Percentiles rank a stretch among this genome's conserved stretches.
Conservation (phyloP, 1,140 invertebrate genomes). For the Anastatus disparis region DNA sequence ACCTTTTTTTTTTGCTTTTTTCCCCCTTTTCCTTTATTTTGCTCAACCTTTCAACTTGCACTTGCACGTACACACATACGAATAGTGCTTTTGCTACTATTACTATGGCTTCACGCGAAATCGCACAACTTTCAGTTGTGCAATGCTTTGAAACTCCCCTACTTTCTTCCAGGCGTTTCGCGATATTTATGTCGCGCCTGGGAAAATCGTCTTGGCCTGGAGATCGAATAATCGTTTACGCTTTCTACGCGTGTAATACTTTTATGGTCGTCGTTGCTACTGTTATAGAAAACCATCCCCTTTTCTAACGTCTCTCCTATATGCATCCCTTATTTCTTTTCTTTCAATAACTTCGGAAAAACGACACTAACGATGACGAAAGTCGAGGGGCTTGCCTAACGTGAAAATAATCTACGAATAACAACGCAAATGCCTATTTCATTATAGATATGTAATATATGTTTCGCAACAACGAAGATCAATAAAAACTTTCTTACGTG, state of each 20-base stretch:
- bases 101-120: not conserved
- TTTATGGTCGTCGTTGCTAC: not conserved
- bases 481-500: not conserved
- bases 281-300: too few species aligned
- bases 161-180: not conserved
- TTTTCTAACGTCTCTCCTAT: not conserved
- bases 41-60: not conserved
- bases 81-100: not conserved
- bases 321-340: not conserved
- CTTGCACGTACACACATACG: not conserved
- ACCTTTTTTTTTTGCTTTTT: not conserved
- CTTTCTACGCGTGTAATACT: not conserved
- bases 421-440: not conserved
- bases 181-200: constrained; percentile 4
- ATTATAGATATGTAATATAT: not conserved
- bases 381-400: not conserved
- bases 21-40: not conserved
- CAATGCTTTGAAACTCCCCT: not conserved
- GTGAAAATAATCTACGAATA: not conserved
- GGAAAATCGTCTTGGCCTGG: not conserved
- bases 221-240: constrained; percentile 14
- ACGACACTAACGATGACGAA: not conserved
- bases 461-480: not conserved
- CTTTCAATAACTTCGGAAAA: not conserved
- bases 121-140: not conserved